Base-by-base conservation (phyloP, 2,888 invertebrate genomes). In the Leucophora obtusa region DNA sequence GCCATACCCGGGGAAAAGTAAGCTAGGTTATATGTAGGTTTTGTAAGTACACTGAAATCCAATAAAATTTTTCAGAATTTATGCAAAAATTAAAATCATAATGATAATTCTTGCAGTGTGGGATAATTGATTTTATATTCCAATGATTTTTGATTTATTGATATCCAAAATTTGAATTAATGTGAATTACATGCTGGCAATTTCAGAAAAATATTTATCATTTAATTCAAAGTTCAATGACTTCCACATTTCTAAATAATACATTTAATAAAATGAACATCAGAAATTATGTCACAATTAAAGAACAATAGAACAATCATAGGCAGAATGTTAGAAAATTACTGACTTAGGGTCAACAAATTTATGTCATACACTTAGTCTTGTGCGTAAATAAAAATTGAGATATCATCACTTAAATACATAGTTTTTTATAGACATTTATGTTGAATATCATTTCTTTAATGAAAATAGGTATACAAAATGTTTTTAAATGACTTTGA, bases 271-370 rank as follows among this genome's bases (percentile, higher is more conserved):
- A 38, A 38, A 38, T 38, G 4, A 6, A 38, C 38, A 38, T 38
- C 38, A 38, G 11, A 38, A 47, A 47, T 14, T 47, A n/a, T n/a
- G 43, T 47, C n/a, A n/a, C 43, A 47, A 38, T n/a, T 47, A 47
- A 47, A 47, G 14, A 47, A 47, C 43, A n/a, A 47, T 47, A n/a
- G n/a, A 47, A 47, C 6, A n/a, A 51, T 62, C 58, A 69, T 51
- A 65, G 68, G 68, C 63, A 76, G 18, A 54, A 53, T 69, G 38
- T 7, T 60, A 28, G 65, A 65, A 69, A 65, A 73, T 69, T 38
- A 81, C 54, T 75, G 62, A 60, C 69, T 60, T 59, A 65, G 73
- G 81, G 76, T 77, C 76, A 81, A 77, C 58, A 69, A 47, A 77
- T 81, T 77, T 69, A 76, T 81, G 77, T 66, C 76, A 76, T n/a